A percentile compares a stretch with the other conserved stretches of the same genome.
Evolutionary conservation across 2,113 vertebrate genomes (phyloP).

Genomic region (Machaerirhynchus nigripectus): DNA sequence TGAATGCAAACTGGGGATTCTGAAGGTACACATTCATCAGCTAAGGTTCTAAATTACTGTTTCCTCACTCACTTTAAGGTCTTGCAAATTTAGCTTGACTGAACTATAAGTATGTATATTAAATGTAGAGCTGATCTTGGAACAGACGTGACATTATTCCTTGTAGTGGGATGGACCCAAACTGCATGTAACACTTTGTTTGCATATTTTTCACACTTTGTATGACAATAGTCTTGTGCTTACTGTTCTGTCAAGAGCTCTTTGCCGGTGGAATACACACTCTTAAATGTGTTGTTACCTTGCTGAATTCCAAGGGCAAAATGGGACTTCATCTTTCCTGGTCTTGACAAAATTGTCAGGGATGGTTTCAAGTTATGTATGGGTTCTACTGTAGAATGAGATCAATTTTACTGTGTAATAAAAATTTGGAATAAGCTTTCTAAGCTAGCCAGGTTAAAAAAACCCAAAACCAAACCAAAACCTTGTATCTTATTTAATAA

Average conservation of each 20-base stretch:
- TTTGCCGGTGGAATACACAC: not conserved
- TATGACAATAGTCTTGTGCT: not conserved
- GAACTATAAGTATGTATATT: not conserved
- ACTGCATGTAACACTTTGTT: not conserved
- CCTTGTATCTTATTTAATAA: not conserved
- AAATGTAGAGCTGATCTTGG: not conserved
- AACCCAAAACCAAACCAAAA: not conserved
- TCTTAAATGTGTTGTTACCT: not conserved
- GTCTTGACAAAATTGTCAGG: not conserved
- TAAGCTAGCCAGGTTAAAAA: not conserved
- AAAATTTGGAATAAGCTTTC: not conserved
- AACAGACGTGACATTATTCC: not conserved
- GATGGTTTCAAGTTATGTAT: not conserved
- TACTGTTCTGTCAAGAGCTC: not conserved
- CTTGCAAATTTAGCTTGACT: not conserved
- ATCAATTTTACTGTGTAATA: not conserved
- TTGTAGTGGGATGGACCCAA: not conserved
- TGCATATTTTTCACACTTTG: not conserved
- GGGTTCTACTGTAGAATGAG: not conserved
- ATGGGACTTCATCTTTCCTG: not conserved
- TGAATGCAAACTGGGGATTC: constrained; percentile 92
- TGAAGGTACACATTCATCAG: constrained; percentile 81
- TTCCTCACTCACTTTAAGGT: not conserved
- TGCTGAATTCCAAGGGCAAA: not conserved
- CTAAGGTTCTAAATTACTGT: not conserved